phyloP scores from a whole-genome alignment of 2,888 invertebrate genomes.

The Drosophila leonis region DNA sequence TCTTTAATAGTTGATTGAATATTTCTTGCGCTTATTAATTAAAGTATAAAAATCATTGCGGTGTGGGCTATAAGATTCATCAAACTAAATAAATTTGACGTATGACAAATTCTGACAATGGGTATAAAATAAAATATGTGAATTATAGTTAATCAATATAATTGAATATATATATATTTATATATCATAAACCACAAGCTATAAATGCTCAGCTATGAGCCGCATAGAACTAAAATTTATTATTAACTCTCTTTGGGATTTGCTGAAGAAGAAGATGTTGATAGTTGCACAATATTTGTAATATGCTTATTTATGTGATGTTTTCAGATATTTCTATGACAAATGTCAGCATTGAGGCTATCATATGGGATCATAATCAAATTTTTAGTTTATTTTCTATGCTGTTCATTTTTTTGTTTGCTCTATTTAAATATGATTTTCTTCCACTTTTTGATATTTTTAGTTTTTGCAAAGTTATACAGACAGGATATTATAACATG shows the following conservation, averaged over 20 bases:
- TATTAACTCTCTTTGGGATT: neutral
- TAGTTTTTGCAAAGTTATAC: conserved; percentile 10
- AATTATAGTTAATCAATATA: neutral
- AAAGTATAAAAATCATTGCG: too few relatives aligned
- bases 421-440: conserved; percentile 7
- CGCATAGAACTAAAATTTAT: neutral
- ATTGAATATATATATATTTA: neutral
- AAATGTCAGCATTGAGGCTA: neutral
- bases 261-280: neutral
- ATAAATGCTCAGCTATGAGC: neutral
- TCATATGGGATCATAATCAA: too few relatives aligned
- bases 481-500: conserved; percentile 11
- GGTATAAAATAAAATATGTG: neutral
- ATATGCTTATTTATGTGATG: neutral
- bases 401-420: neutral
- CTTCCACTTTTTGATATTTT: conserved; percentile 13
- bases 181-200: neutral
- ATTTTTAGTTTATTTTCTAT: neutral
- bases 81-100: too few relatives aligned
- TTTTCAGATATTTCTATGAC: neutral
- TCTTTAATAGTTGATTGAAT: too few relatives aligned
- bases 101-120: too few relatives aligned
- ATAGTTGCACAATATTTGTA: neutral
- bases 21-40: too few relatives aligned
- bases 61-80: too few relatives aligned